These are phyloP conservation scores for Drosophila pallidifrons DNA, from an alignment of 1,140 invertebrate species.

Conservation along the genomic window DNA sequence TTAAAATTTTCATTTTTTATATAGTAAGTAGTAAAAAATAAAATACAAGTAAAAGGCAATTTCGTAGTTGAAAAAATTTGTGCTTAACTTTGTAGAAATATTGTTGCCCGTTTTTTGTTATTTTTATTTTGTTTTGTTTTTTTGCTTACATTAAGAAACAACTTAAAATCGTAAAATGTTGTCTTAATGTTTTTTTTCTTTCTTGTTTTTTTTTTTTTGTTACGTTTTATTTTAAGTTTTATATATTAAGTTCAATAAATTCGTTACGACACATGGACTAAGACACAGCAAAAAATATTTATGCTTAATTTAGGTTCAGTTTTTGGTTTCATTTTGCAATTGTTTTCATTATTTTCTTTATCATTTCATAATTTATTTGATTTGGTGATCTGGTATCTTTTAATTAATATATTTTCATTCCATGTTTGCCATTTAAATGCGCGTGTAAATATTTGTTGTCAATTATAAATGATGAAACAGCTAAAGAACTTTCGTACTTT, in stretches of 20 bases:
- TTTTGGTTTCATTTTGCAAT: conserved; percentile 39
- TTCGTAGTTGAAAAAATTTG: conserved; percentile 75
- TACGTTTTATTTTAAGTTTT: conserved; percentile 44
- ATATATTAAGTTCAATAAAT: conserved; percentile 78
- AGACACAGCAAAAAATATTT: conserved; percentile 83
- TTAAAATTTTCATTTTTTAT: conserved; percentile 39
- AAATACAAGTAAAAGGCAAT: conserved; percentile 80
- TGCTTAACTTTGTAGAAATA: conserved; percentile 78
- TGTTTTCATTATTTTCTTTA: conserved; percentile 12
- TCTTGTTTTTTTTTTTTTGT: conserved; percentile 20
- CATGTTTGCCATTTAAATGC: conserved; percentile 62
- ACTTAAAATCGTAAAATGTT: conserved; percentile 48
- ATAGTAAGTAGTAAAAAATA: conserved; percentile 65
- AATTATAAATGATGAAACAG: conserved; percentile 72
- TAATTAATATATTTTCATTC: conserved; percentile 42
- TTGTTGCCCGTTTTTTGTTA: conserved; percentile 58
- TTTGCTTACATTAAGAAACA: conserved; percentile 52
- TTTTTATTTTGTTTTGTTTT: conserved; percentile 25
- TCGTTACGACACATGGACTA: conserved; percentile 82
- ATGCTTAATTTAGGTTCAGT: conserved; percentile 78
- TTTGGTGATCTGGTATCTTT: conserved; percentile 29
- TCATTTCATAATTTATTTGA: conserved; percentile 22
- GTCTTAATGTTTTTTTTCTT: conserved; percentile 29
- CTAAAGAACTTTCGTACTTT: conserved; percentile 56
- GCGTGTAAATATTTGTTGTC: conserved; percentile 70